phyloP scores from a whole-genome alignment of 2,797 vertebrate species.

The Cirrhinus mrigala region DNA sequence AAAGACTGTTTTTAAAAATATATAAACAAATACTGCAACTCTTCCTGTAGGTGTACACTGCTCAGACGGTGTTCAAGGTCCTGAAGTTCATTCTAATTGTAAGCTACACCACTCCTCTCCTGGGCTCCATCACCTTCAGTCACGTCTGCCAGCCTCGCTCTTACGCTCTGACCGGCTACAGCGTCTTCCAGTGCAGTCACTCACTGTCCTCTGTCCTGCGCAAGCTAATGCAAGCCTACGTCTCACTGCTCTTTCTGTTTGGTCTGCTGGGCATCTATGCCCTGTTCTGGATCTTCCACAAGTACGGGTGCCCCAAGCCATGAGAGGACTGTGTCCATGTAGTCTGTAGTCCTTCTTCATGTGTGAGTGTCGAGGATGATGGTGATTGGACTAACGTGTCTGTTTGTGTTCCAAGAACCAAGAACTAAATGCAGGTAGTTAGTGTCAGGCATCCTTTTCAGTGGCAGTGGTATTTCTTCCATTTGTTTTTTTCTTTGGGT shows the following conservation, averaged over 20 bases:
- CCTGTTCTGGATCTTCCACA: constrained; percentile 80
- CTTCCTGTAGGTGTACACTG: constrained; percentile 77
- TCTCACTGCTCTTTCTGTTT: constrained; percentile 79
- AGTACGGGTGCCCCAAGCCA: constrained; percentile 63
- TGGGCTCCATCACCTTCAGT: constrained; percentile 78
- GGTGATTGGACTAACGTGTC: not conserved
- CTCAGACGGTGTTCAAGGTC: constrained; percentile 81
- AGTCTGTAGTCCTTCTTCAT: constrained; percentile 21
- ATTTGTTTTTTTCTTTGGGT: not conserved
- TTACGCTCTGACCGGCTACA: constrained; percentile 76
- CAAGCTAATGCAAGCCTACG: constrained; percentile 81
- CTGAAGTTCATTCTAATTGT: constrained; percentile 75
- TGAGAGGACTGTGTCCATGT: not conserved
- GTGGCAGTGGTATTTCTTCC: fast-evolving
- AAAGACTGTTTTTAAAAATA: not conserved
- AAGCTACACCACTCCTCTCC: constrained; percentile 77
- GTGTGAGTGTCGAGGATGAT: constrained; percentile 7
- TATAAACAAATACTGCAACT: not conserved
- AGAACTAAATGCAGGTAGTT: not conserved
- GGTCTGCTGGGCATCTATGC: constrained; percentile 79
- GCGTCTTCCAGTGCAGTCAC: constrained; percentile 81
- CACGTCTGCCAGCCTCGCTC: constrained; percentile 77
- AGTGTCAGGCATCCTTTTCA: not conserved
- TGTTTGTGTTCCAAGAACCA: not conserved
- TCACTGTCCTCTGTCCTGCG: constrained; percentile 80